Conservation (phyloP, 2,888 invertebrate genomes). For the Heliconius erato region DNA sequence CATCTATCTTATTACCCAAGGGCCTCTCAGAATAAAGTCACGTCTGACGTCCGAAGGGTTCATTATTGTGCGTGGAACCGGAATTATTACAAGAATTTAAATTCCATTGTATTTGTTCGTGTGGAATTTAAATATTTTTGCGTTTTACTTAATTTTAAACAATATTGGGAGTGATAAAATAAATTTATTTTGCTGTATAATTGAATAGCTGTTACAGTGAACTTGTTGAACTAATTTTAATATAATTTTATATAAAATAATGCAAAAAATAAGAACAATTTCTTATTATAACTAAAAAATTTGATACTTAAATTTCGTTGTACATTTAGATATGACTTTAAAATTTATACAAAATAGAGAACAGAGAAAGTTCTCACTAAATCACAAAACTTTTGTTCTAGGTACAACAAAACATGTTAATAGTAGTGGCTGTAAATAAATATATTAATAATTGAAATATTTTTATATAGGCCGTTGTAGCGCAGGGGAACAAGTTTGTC, state of each 20-base stretch:
- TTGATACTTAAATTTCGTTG: no score
- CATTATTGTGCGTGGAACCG: slow-evolving; percentile 24
- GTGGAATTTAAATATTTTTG: not conserved
- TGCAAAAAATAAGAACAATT: no score
- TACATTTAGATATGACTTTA: no score
- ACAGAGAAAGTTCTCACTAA: no score
- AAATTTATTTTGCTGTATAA: not conserved
- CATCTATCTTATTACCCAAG: slow-evolving; percentile 26
- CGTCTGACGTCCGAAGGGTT: slow-evolving; percentile 32
- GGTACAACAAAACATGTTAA: no score
- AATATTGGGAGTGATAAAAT: not conserved
- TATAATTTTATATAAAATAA: no score
- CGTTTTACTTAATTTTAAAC: not conserved
- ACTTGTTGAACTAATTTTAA: not conserved
- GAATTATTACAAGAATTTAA: slow-evolving; percentile 19
- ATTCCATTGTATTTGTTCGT: slow-evolving; percentile 6
- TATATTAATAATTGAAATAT: not conserved
- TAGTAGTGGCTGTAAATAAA: no score
- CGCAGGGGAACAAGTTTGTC: no score
- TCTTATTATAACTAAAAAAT: no score
- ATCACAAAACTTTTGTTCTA: no score
- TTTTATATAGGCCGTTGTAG: no score
- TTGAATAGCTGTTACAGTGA: not conserved
- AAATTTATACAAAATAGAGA: no score
- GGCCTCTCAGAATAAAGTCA: slow-evolving; percentile 31